Evolutionary conservation across 2,888 invertebrate species (phyloP), one percentile per base, ranked within the genome.

Genomic region (Timema cristinae): DNA sequence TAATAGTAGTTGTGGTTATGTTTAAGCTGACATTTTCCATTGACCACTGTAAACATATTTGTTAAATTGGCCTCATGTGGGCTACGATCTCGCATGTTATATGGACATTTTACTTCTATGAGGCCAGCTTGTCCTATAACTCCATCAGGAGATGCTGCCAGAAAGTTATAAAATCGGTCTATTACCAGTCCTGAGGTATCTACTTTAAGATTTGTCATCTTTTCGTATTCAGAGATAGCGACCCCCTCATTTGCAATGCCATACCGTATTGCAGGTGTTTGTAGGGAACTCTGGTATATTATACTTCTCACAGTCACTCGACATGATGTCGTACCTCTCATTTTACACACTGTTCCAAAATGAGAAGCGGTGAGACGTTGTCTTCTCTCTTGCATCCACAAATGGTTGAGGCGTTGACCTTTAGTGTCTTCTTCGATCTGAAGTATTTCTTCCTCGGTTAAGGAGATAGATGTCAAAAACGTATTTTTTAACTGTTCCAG

Each of bases 111-210:
- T 13, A 59, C 10, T 8, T 59, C 59, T 32, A 2, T 32, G 16
- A 59, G 7, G 6, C 59, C 74, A 32, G 71, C 71, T 9, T 56
- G 47, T 1, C 67, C 72, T 48, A 70, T 48, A 7, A 74, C 7
- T 7, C 73, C 75, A 63, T 75, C 75, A 6, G 75, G 75, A 15
- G 75, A 75, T 2, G 75, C 75, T 50, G 71, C 74, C 0, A 75
- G 59, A 47, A 73, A 32, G 7, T 73, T 72, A 69, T 75, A 70
- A 49, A 71, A 69, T 16, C 67, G 0, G 10, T 66, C 71, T 9
- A 75, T 56, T 54, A 73, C 72, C 0, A 75, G 47, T 6, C 74
- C 75, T 67, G 72, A 75, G 47, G 66, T 67, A 15, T 52, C 10
- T n/a, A 75, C 72, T 48, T 10, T 16, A 13, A 61, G 49, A 15